Percentiles rank a stretch among this genome's conserved stretches.
phyloP scores from a whole-genome alignment of 1,140 invertebrate genomes.

The Ooceraea biroi region DNA sequence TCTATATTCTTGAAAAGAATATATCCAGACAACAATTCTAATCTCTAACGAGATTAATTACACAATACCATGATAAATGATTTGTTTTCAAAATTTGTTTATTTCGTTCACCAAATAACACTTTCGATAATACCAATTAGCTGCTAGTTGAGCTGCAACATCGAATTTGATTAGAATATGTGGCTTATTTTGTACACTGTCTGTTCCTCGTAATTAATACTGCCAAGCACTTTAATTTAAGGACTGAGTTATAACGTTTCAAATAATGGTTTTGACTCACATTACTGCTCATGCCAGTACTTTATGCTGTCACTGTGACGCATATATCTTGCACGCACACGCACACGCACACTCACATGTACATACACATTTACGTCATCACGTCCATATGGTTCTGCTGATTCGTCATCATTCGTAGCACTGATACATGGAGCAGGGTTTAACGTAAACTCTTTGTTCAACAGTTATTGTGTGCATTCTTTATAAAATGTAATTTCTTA shows the following conservation, averaged over 20 bases:
- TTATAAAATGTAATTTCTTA: neutral
- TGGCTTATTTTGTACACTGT: neutral
- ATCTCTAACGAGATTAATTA: neutral
- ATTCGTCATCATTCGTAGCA: conserved; percentile 60
- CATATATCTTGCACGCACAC: conserved; percentile 14
- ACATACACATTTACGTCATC: conserved; percentile 6
- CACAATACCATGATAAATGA: neutral
- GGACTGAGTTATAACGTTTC: neutral
- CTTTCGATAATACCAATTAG: neutral
- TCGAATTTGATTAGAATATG: neutral
- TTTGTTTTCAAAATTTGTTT: neutral
- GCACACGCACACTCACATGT: neutral
- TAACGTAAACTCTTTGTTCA: neutral
- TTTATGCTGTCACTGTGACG: conserved; percentile 56
- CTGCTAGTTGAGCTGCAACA: neutral
- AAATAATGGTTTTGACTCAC: conserved; percentile 59
- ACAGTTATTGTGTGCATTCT: neutral
- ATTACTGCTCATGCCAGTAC: conserved; percentile 10
- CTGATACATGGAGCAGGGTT: neutral
- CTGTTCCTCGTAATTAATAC: conserved; percentile 4
- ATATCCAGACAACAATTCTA: neutral
- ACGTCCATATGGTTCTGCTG: conserved; percentile 47
- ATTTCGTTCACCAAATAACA: neutral
- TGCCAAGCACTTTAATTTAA: conserved; percentile 7
- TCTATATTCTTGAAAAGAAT: no score